Percentiles rank a stretch among this genome's conserved stretches.
phyloP scores from a whole-genome alignment of 2,797 vertebrate genomes.

The Clamator glandarius region DNA sequence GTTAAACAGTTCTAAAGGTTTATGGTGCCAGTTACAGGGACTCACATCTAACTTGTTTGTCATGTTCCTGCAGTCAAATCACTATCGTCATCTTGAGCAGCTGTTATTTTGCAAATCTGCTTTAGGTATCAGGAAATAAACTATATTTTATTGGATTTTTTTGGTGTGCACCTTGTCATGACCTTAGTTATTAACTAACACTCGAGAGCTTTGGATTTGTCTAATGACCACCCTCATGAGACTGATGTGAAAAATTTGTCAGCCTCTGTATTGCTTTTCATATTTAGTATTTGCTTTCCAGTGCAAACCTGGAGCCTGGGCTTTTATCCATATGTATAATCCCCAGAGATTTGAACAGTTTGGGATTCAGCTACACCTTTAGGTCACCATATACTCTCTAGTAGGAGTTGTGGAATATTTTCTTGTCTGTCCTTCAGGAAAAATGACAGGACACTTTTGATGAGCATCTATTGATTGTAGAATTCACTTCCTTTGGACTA shows the following conservation, averaged over 20 bases:
- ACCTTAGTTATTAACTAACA: neutral
- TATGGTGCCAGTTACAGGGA: neutral
- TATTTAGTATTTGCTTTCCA: neutral
- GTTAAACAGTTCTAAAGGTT: neutral
- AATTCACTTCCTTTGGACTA: neutral
- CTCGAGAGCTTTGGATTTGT: neutral
- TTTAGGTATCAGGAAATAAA: neutral
- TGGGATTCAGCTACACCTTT: neutral
- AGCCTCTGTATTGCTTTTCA: neutral
- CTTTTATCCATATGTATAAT: neutral
- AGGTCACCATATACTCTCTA: neutral
- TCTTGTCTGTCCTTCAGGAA: neutral
- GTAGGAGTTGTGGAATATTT: neutral
- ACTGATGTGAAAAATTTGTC: neutral
- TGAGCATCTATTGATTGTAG: neutral
- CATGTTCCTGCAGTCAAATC: neutral
- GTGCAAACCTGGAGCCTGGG: neutral
- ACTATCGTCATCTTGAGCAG: neutral
- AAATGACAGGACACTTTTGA: neutral
- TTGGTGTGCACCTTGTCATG: neutral
- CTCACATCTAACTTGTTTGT: neutral
- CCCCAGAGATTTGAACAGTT: neutral
- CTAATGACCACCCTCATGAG: neutral
- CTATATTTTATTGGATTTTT: neutral
- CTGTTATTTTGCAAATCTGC: neutral